Percentiles rank a stretch among this genome's conserved stretches.
Evolutionary conservation across 2,888 invertebrate genomes (phyloP).

Genomic region (Leptinotarsa tumamoca): DNA sequence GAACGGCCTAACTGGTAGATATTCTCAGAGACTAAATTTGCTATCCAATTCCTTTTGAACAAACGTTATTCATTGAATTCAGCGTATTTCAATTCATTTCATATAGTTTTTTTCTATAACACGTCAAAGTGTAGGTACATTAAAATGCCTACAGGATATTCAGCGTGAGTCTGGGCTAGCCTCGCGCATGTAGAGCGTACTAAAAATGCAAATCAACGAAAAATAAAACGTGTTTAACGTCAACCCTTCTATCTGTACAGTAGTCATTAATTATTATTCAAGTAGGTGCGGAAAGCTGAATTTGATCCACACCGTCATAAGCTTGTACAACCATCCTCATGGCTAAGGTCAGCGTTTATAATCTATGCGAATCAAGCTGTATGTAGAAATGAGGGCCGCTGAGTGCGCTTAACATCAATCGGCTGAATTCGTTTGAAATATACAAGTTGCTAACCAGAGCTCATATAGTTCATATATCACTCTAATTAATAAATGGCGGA

Average conservation of each 20-base stretch:
- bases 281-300: slow-evolving; percentile 46
- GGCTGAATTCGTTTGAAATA: slow-evolving; percentile 59
- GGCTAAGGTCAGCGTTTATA: slow-evolving; percentile 15
- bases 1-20: too few relatives aligned
- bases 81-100: too few relatives aligned
- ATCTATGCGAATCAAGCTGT: slow-evolving; percentile 36
- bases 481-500: slow-evolving; percentile 66
- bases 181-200: neutral
- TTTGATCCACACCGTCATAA: slow-evolving; percentile 44
- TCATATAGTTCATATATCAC: slow-evolving; percentile 63
- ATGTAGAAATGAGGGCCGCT: slow-evolving; percentile 43
- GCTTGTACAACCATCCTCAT: slow-evolving; percentile 43
- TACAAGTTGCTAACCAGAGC: slow-evolving; percentile 58
- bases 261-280: slow-evolving; percentile 47
- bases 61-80: too few relatives aligned
- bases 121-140: neutral
- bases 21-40: too few relatives aligned
- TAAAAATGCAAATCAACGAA: slow-evolving; percentile 30
- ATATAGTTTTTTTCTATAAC: too few relatives aligned
- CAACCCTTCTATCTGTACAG: slow-evolving; percentile 26
- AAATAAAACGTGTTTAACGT: slow-evolving; percentile 13
- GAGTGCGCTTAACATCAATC: slow-evolving; percentile 58
- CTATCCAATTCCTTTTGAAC: too few relatives aligned
- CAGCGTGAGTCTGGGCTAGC: neutral
- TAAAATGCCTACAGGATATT: neutral